Evolutionary conservation across 92 coral and sea anemone genomes (phyloP), one percentile per base, ranked within the genome.

Genomic region (Epizoanthus ramosus): DNA sequence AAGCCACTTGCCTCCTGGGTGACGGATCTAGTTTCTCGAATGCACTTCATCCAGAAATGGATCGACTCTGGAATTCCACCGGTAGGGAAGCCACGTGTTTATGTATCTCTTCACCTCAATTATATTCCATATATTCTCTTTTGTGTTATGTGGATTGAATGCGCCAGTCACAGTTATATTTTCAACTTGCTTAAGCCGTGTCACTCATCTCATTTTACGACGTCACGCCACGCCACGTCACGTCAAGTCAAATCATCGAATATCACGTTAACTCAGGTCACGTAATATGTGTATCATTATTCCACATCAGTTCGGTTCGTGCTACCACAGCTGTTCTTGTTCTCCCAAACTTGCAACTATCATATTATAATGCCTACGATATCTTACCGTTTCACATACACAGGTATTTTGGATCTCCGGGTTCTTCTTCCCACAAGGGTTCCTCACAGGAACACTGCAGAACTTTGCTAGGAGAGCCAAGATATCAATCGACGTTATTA

Each of bases 371-470:
- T 13, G 7, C 14, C 2, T 50, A 47, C 15, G 7, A 14, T 5
- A 54, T 16, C 10, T 53, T 71, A 17, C 8, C 14, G 7, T 67
- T 66, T 88, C 84, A 66, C 71, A 8, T 39, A 63, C 37, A n/a
- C 71, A 96, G 99, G 98, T 96, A 13, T 96, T 92, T 81, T 96
- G 99, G 99, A 96, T 96, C 74, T 96, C 99, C 25, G 99, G 99
- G 24, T 96, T 96, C 79, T 96, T 96, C 92, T 96, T 96, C 63
- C 99, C 99, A 15, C 99, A 96, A 91, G 99, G 99, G 47, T 96
- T 96, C 73, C 89, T 96, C 67, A 96, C 99, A 5, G 99, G 99
- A 47, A 96, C 99, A 33, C 94, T 96, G 39, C 99, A 96, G 80
- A 96, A 96, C 87, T 96, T 67, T 74, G 99, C 99, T 22, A 91